A percentile compares a stretch with the other conserved stretches of the same genome.
These are phyloP conservation scores for Myotis yumanensis DNA, from an alignment of 2,113 vertebrate genomes.

Conservation along the genomic window DNA sequence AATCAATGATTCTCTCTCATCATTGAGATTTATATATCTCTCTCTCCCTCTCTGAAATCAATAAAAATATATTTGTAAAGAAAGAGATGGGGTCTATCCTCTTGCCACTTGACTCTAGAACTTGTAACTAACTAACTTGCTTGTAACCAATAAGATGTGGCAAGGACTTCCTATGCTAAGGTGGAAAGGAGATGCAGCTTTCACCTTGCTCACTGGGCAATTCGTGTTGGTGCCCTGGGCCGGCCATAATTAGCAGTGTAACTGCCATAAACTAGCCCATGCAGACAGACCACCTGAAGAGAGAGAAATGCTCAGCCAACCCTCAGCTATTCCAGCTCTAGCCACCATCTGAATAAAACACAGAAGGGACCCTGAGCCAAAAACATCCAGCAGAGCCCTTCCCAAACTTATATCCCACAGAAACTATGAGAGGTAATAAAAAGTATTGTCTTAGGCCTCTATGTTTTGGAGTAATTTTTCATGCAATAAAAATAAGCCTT, in stretches of 20 bases:
- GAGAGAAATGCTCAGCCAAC: neutral
- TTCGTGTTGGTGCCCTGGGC: neutral
- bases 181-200: neutral
- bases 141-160: neutral
- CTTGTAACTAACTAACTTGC: constrained; percentile 3
- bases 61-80: too few relatives aligned
- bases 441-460: neutral
- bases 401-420: constrained; percentile 13
- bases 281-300: neutral
- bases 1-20: too few relatives aligned
- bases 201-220: neutral
- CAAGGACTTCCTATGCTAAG: neutral
- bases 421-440: constrained; percentile 30
- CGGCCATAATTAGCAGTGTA: neutral
- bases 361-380: neutral
- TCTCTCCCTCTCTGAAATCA: too few relatives aligned
- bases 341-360: constrained; percentile 37
- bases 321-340: neutral
- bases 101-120: neutral
- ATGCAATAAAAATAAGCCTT: constrained; percentile 35
- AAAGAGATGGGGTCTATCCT: neutral
- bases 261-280: neutral
- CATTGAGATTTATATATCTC: too few relatives aligned
- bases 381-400: neutral
- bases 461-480: constrained; percentile 19